Evolutionary conservation across 2,113 vertebrate genomes (phyloP).

Genomic region (Seriola quinqueradiata): DNA sequence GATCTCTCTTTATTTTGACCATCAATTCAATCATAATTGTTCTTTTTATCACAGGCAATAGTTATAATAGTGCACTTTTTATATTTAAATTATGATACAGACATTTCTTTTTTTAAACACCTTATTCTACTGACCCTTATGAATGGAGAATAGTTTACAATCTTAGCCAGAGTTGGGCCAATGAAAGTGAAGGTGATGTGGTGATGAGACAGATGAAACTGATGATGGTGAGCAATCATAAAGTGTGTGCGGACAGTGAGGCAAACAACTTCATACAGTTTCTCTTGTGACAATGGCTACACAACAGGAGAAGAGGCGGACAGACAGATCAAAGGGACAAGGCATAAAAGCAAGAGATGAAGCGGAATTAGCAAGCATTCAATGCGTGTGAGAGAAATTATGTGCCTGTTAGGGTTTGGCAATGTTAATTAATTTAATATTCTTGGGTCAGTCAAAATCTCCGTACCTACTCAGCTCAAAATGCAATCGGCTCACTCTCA

Average conservation of each 20-base stretch:
- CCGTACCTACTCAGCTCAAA: constrained; percentile 31
- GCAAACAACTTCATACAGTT: constrained; percentile 70
- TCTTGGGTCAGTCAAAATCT: constrained; percentile 47
- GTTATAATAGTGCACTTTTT: constrained; percentile 88
- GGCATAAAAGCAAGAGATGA: constrained; percentile 57
- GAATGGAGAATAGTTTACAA: constrained; percentile 85
- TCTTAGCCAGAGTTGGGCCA: constrained; percentile 84
- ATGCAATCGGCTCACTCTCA: constrained; percentile 29
- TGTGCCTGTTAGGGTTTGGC: constrained; percentile 45
- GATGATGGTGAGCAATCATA: constrained; percentile 70
- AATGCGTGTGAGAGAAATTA: constrained; percentile 42
- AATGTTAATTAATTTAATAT: constrained; percentile 40
- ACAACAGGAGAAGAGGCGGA: constrained; percentile 64
- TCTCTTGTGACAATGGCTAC: constrained; percentile 65
- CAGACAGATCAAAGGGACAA: constrained; percentile 48
- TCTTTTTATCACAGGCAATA: constrained; percentile 86
- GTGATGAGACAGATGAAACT: constrained; percentile 64
- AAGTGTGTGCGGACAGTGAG: constrained; percentile 66
- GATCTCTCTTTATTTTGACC: constrained; percentile 84
- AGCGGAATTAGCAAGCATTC: constrained; percentile 55
- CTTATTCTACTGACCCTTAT: constrained; percentile 84
- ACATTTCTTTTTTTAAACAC: constrained; percentile 85
- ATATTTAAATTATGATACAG: constrained; percentile 88
- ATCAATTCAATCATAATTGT: constrained; percentile 85
- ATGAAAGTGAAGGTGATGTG: constrained; percentile 75